phyloP scores from a whole-genome alignment of 1,140 invertebrate species.

The Hycleus phaleratus region DNA sequence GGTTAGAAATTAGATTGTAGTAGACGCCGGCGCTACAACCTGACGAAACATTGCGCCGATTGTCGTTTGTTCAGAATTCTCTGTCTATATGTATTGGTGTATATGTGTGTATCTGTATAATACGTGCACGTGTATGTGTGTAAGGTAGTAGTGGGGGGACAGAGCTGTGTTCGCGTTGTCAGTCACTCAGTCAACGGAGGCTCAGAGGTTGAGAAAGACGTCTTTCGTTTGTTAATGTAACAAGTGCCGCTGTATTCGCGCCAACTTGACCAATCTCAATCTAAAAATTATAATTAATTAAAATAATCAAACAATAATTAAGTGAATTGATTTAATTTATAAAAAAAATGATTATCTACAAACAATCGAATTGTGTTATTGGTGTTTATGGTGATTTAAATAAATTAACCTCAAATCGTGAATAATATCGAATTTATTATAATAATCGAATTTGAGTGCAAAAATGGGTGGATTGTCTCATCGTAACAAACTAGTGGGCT shows the following conservation, averaged over 20 bases:
- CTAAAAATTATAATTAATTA: not conserved
- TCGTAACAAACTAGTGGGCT: not conserved
- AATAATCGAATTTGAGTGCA: no score
- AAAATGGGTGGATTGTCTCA: not conserved
- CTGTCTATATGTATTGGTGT: no score
- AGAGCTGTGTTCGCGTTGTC: constrained; percentile 35
- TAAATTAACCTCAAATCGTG: no score
- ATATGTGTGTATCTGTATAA: no score
- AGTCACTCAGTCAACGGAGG: constrained; percentile 42
- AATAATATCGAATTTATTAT: no score
- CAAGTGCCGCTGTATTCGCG: not conserved
- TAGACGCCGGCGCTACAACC: constrained; percentile 35
- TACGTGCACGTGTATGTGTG: not conserved
- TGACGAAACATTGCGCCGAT: constrained; percentile 37
- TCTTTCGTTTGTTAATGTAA: constrained; percentile 20
- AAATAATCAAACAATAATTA: not conserved
- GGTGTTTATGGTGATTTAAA: no score
- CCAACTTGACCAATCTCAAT: not conserved
- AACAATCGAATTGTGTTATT: not conserved
- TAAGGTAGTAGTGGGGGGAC: constrained; percentile 32
- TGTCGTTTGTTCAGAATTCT: constrained; percentile 24
- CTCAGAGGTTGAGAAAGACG: constrained; percentile 32
- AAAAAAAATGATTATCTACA: not conserved
- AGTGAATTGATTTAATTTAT: no score
- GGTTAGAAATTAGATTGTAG: no score